Percentiles rank a stretch among this genome's conserved stretches.
Evolutionary conservation across 2,888 invertebrate genomes (phyloP).

Genomic region (Ganaspis brasiliensis): DNA sequence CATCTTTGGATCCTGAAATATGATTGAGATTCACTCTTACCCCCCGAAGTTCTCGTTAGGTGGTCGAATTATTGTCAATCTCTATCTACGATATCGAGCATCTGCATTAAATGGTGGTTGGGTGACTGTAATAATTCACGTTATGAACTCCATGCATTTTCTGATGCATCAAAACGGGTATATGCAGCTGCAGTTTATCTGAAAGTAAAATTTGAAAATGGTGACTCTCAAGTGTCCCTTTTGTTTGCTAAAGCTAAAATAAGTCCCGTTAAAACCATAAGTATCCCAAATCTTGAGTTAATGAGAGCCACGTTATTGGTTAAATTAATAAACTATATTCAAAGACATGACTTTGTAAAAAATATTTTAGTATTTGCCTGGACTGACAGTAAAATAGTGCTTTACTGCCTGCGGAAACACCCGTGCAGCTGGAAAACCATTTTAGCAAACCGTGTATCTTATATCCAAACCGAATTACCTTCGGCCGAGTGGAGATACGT

Average conservation of each 20-base stretch:
- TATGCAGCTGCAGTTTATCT: constrained; percentile 51
- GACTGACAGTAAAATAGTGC: constrained; percentile 66
- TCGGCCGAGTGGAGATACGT: constrained; percentile 64
- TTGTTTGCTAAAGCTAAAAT: constrained; percentile 52
- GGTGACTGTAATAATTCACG: neutral
- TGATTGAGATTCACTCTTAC: constrained; percentile 52
- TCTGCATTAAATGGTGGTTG: constrained; percentile 28
- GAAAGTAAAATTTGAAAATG: constrained; percentile 28
- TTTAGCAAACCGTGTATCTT: constrained; percentile 65
- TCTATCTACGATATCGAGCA: constrained; percentile 1
- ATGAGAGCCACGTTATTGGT: constrained; percentile 52
- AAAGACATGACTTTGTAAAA: constrained; percentile 39
- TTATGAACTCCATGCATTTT: constrained; percentile 46
- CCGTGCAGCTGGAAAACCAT: constrained; percentile 65
- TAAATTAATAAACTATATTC: constrained; percentile 42
- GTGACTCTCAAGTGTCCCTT: constrained; percentile 28
- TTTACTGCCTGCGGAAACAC: constrained; percentile 62
- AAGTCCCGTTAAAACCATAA: constrained; percentile 52
- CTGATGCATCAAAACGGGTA: constrained; percentile 34
- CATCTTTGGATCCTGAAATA: constrained; percentile 48
- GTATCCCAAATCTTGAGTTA: constrained; percentile 58
- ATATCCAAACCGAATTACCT: constrained; percentile 62
- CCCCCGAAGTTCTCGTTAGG: constrained; percentile 16
- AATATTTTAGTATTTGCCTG: constrained; percentile 45
- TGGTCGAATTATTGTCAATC: constrained; percentile 43